Percentiles rank a stretch among this genome's conserved stretches.
Evolutionary conservation across 1,140 invertebrate genomes (phyloP).

Genomic region (Drosophila cardini): DNA sequence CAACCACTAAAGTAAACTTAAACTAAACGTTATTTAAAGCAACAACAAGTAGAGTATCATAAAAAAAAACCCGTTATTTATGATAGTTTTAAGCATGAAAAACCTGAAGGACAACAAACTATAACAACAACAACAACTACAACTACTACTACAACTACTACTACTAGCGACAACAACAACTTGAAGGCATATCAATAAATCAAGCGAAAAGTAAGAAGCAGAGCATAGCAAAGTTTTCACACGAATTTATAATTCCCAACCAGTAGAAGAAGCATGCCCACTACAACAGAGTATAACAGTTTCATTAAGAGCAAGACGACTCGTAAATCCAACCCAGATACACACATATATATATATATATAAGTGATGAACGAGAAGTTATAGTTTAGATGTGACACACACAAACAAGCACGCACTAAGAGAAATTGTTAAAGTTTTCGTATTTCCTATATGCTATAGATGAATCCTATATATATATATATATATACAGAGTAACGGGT

Average conservation of each 20-base stretch:
- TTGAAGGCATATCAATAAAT: conserved; percentile 36
- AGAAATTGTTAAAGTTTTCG: conserved; percentile 49
- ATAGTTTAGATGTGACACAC: neutral
- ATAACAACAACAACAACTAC: conserved; percentile 2
- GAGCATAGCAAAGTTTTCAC: neutral
- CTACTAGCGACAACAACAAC: conserved; percentile 15
- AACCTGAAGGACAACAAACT: conserved; percentile 19
- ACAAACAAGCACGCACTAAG: neutral
- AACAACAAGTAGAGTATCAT: conserved; percentile 35
- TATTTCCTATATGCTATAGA: conserved; percentile 25
- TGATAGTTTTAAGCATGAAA: conserved; percentile 42
- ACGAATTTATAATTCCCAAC: neutral
- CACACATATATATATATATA: conserved; percentile 4
- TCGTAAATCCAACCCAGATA: conserved; percentile 1
- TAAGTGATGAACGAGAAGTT: neutral
- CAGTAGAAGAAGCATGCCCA: no score
- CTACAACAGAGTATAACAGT: neutral
- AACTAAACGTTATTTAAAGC: conserved; percentile 7
- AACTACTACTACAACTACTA: conserved; percentile 14
- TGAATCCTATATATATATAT: conserved; percentile 5
- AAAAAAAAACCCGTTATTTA: conserved; percentile 35
- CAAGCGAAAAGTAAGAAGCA: neutral
- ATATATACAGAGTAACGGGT: conserved; percentile 25
- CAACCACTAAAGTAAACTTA: conserved; percentile 4
- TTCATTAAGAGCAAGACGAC: conserved; percentile 2